phyloP scores from a whole-genome alignment of 2,113 vertebrate species.

The Microcebus jonahi region DNA sequence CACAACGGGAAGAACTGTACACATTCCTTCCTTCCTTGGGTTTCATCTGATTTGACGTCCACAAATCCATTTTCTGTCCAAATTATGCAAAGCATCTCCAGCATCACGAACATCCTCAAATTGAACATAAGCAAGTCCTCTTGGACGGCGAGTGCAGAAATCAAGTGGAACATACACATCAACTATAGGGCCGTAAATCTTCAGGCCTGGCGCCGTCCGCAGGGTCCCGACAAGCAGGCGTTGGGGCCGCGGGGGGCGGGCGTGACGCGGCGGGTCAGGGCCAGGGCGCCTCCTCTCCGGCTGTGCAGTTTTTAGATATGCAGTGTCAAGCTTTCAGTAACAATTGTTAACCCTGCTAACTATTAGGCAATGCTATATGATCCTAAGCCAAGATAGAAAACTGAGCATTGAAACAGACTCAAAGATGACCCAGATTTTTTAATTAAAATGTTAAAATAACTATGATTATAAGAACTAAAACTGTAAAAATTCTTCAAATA shows the following conservation, averaged over 20 bases:
- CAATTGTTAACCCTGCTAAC: background rate
- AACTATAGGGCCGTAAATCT: too few species aligned
- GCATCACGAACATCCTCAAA: conserved; percentile 99
- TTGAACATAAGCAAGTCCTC: background rate
- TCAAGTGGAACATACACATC: too few species aligned
- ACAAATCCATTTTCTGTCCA: conserved; percentile 99
- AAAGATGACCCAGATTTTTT: background rate
- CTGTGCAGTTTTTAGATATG: too few species aligned
- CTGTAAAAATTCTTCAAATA: background rate
- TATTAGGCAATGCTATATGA: background rate
- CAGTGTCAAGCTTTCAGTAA: background rate
- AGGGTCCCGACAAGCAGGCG: too few species aligned
- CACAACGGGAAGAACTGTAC: conserved; percentile 94
- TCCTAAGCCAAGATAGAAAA: background rate
- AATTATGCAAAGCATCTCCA: conserved; percentile 97
- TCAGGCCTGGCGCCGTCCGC: too few species aligned
- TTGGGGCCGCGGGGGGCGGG: too few species aligned
- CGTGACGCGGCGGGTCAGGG: too few species aligned
- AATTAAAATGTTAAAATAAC: background rate
- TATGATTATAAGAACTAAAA: background rate
- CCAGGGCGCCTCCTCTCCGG: too few species aligned
- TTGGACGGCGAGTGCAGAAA: too few species aligned
- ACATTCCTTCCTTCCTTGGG: conserved; percentile 94
- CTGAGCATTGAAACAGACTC: background rate
- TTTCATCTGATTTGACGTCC: conserved; percentile 99